A percentile compares a stretch with the other conserved stretches of the same genome.
Conservation (phyloP, 2,888 invertebrate species). For the Reticulitermes lucifugus region DNA sequence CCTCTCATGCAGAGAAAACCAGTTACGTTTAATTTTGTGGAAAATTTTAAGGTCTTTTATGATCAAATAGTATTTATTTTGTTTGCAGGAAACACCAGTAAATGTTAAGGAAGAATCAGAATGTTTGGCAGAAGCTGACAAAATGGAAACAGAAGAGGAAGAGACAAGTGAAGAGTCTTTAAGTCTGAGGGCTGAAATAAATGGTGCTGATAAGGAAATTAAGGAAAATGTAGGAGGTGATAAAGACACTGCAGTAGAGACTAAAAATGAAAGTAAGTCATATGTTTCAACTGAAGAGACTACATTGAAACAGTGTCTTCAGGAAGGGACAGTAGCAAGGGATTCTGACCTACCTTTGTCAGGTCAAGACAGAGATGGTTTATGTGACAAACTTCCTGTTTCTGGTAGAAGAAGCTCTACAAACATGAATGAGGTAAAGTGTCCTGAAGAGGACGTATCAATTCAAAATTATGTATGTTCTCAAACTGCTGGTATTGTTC, state of each 20-base stretch:
- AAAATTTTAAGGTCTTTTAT: not conserved
- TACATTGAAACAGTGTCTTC: not conserved
- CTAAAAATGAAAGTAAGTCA: not conserved
- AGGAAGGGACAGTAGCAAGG: not conserved
- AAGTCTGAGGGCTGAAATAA: not conserved
- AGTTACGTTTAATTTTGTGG: no score
- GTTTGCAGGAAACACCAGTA: not conserved
- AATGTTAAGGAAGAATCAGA: not conserved
- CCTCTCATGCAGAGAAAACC: no score
- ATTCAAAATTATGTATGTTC: not conserved
- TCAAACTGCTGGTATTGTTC: not conserved
- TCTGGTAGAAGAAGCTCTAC: not conserved
- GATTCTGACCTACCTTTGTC: not conserved
- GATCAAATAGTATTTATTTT: not conserved
- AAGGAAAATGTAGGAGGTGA: no score
- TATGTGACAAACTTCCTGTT: not conserved
- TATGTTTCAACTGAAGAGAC: not conserved
- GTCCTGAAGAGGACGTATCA: not conserved
- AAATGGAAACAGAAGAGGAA: slow-evolving; percentile 4
- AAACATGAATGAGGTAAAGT: not conserved
- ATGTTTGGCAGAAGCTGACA: not conserved
- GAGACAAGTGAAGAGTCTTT: not conserved
- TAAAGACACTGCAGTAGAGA: not conserved
- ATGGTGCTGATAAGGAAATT: not conserved
- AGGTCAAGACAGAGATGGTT: not conserved